Evolutionary conservation across 2,113 vertebrate species (phyloP).

Genomic region (Helogale parvula): DNA sequence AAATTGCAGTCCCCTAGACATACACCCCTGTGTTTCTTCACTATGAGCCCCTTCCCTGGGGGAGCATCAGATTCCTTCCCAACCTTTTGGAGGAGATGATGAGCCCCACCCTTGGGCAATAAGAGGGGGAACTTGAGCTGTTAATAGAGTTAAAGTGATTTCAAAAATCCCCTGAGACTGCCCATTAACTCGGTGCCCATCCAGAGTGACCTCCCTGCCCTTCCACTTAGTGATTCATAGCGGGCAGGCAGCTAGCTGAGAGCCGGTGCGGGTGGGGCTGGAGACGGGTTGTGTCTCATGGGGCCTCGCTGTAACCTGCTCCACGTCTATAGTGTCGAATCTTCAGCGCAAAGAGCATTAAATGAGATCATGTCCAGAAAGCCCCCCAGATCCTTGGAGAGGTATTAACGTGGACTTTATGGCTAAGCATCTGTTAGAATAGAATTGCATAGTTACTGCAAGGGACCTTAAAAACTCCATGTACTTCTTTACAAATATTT

Average conservation of each 20-base stretch:
- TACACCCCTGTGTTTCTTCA: background rate
- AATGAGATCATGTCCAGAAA: constrained; percentile 58
- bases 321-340: background rate
- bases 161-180: constrained; percentile 38
- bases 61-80: constrained; percentile 56
- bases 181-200: constrained; percentile 45
- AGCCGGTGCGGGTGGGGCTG: too few species aligned
- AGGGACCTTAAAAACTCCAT: background rate
- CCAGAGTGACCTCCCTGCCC: constrained; percentile 38
- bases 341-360: background rate
- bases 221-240: constrained; percentile 44
- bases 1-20: background rate
- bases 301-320: background rate
- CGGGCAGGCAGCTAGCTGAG: background rate
- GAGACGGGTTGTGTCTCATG: background rate
- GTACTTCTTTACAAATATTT: background rate
- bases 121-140: constrained; percentile 65
- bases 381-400: background rate
- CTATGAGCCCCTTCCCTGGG: constrained; percentile 1
- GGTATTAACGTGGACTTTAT: constrained; percentile 7
- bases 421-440: background rate
- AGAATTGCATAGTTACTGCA: background rate
- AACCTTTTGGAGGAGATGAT: constrained; percentile 55
- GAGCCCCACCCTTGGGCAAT: constrained; percentile 49
- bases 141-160: constrained; percentile 84